phyloP scores from a whole-genome alignment of 1,140 invertebrate genomes.

The Bombus waltoni region DNA sequence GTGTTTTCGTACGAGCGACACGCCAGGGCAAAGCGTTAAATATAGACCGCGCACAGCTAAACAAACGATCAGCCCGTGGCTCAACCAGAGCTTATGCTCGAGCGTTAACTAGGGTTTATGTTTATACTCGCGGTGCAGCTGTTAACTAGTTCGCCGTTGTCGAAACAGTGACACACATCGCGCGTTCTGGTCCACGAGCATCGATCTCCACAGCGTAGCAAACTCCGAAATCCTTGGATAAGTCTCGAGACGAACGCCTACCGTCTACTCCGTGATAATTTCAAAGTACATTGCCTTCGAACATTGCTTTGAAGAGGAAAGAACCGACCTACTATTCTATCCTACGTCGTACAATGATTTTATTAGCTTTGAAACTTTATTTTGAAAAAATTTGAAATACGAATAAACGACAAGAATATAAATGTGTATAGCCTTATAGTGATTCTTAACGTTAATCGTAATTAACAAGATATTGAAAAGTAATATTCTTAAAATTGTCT shows the following conservation, averaged over 20 bases:
- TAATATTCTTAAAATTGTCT: no score
- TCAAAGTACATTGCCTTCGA: background rate
- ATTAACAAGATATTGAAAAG: background rate
- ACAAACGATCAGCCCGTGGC: conserved; percentile 77
- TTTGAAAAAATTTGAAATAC: no score
- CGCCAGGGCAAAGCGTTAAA: conserved; percentile 70
- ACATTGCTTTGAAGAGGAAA: background rate
- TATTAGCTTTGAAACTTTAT: no score
- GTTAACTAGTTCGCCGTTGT: conserved; percentile 66
- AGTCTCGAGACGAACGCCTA: background rate
- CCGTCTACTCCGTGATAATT: background rate
- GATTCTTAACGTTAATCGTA: background rate
- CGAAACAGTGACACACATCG: conserved; percentile 55
- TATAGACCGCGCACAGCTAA: conserved; percentile 69
- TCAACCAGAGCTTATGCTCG: conserved; percentile 73
- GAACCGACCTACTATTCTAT: background rate
- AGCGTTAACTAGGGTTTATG: conserved; percentile 71
- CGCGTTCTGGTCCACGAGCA: conserved; percentile 15
- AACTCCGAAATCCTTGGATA: conserved; percentile 26
- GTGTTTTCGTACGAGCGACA: conserved; percentile 72
- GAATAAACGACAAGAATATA: background rate
- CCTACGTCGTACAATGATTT: background rate
- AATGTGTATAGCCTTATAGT: background rate
- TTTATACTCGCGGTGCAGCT: conserved; percentile 59
- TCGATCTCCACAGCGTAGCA: background rate